These are phyloP conservation scores for Neoascia interrupta DNA, from an alignment of 2,888 invertebrate species.

Conservation along the genomic window DNA sequence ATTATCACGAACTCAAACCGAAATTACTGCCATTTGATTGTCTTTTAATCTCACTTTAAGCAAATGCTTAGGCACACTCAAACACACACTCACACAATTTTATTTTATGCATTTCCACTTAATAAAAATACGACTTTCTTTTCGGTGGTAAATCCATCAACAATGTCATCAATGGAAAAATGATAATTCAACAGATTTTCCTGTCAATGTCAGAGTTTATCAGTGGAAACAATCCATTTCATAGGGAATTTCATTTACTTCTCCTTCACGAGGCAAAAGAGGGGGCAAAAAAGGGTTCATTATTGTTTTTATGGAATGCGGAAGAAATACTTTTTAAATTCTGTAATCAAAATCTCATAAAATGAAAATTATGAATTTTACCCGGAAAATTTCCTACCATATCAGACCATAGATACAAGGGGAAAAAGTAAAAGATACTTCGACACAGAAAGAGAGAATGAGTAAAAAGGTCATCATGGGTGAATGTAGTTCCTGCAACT, in stretches of 20 bases:
- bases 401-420: slow-evolving; percentile 36
- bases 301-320: no score
- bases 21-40: slow-evolving; percentile 61
- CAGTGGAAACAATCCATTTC: slow-evolving; percentile 48
- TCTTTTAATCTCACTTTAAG: slow-evolving; percentile 55
- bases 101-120: slow-evolving; percentile 16
- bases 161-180: slow-evolving; percentile 41
- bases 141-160: slow-evolving; percentile 50
- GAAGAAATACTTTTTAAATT: no score
- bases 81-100: background rate
- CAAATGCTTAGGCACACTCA: slow-evolving; percentile 27
- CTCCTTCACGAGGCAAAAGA: no score
- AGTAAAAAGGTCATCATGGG: slow-evolving; percentile 5
- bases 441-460: slow-evolving; percentile 4
- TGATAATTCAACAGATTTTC: slow-evolving; percentile 40
- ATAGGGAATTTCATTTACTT: no score
- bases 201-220: slow-evolving; percentile 63
- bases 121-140: background rate
- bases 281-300: no score
- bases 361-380: slow-evolving; percentile 64
- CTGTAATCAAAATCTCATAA: slow-evolving; percentile 62
- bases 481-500: slow-evolving; percentile 28
- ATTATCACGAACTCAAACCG: slow-evolving; percentile 51
- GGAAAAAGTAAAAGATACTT: slow-evolving; percentile 5
- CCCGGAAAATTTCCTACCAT: slow-evolving; percentile 45